Percentiles rank a stretch among this genome's conserved stretches.
Conservation (phyloP, 2,797 vertebrate species). For the Gadopsis bispinosus region DNA sequence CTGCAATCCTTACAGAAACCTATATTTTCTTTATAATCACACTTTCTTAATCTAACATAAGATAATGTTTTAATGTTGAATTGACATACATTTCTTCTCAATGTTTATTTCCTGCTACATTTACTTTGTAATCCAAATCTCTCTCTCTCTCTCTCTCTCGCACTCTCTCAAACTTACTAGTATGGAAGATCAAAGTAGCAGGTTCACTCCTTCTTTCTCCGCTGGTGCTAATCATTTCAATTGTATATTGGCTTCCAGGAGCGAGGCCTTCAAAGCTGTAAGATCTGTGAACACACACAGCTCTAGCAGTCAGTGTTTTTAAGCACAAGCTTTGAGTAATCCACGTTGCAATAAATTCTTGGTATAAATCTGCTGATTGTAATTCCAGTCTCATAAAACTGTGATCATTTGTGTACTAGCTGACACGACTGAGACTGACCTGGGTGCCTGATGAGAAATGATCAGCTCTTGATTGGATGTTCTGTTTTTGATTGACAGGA, state of each 20-base stretch:
- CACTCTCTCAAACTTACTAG: slow-evolving; percentile 80
- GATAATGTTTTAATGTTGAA: not conserved
- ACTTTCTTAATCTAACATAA: slow-evolving; percentile 7
- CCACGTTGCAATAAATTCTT: not conserved
- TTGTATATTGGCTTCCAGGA: slow-evolving; percentile 84
- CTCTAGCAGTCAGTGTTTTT: slow-evolving; percentile 23
- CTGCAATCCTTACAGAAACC: not conserved
- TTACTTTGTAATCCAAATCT: not conserved
- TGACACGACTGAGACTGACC: slow-evolving; percentile 73
- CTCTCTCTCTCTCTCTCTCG: not conserved
- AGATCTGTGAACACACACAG: slow-evolving; percentile 74
- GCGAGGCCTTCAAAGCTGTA: slow-evolving; percentile 84
- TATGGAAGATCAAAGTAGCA: slow-evolving; percentile 76
- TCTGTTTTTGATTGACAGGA: slow-evolving; percentile 85
- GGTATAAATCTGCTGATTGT: slow-evolving; percentile 2
- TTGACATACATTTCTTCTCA: slow-evolving; percentile 6
- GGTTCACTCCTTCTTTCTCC: slow-evolving; percentile 83
- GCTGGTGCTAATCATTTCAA: slow-evolving; percentile 83
- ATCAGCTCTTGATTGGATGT: slow-evolving; percentile 77
- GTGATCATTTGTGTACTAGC: slow-evolving; percentile 9
- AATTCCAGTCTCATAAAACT: slow-evolving; percentile 29
- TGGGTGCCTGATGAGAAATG: slow-evolving; percentile 71
- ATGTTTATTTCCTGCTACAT: slow-evolving; percentile 15
- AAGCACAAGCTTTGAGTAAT: not conserved
- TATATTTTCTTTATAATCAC: not conserved